phyloP scores from a whole-genome alignment of 2,888 invertebrate species.

The Caenorhabditis angaria region DNA sequence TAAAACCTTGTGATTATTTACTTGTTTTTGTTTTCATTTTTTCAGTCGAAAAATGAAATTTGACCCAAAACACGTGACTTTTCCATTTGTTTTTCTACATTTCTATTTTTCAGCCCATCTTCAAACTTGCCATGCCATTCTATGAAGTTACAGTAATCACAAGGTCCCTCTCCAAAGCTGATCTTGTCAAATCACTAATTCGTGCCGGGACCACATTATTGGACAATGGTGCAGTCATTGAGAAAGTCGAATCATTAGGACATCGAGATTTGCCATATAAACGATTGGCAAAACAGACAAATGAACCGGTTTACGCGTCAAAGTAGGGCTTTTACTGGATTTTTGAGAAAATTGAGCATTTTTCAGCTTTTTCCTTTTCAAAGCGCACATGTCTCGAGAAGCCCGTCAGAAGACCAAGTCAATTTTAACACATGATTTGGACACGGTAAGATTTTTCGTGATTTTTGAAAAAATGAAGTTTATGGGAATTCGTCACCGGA shows the following conservation, averaged over 20 bases:
- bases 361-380: conserved; percentile 62
- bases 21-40: too few relatives aligned
- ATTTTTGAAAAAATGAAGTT: background rate
- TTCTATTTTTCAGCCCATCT: background rate
- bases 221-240: conserved; percentile 69
- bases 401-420: conserved; percentile 54
- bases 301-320: conserved; percentile 64
- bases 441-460: conserved; percentile 50
- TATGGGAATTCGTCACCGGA: background rate
- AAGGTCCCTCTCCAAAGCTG: conserved; percentile 64
- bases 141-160: conserved; percentile 68
- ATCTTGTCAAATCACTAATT: conserved; percentile 61
- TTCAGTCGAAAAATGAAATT: too few relatives aligned
- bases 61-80: too few relatives aligned
- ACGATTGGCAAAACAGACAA: conserved; percentile 61
- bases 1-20: too few relatives aligned
- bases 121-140: conserved; percentile 57
- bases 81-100: conserved; percentile 5
- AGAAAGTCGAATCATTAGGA: conserved; percentile 65
- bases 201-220: conserved; percentile 64
- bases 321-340: conserved; percentile 52
- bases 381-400: conserved; percentile 60
- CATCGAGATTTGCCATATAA: conserved; percentile 67
- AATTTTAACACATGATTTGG: conserved; percentile 62
- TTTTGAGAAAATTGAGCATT: conserved; percentile 3